Conservation (phyloP, 2,113 vertebrate genomes). For the Sinosuthora webbiana region DNA sequence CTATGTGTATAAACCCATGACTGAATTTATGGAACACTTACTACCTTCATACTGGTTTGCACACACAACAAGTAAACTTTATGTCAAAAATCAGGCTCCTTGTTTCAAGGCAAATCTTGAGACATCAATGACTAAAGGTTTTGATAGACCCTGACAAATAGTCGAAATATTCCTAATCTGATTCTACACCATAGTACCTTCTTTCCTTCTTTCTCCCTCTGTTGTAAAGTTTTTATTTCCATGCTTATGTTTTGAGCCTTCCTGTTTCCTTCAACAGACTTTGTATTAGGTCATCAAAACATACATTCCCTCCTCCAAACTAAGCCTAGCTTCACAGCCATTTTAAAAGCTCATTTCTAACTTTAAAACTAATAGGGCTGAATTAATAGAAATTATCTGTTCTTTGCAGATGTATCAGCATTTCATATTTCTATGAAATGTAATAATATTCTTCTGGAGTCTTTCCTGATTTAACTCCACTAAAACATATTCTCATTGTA, state of each 20-base stretch:
- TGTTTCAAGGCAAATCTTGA: background rate
- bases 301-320: background rate
- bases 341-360: background rate
- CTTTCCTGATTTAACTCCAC: background rate
- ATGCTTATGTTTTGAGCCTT: background rate
- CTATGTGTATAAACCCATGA: background rate
- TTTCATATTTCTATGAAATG: background rate
- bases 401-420: background rate
- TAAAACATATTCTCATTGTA: background rate
- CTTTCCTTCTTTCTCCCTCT: background rate
- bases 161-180: background rate
- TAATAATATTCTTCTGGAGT: background rate
- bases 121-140: background rate
- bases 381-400: background rate
- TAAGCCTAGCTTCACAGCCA: background rate
- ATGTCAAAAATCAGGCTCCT: background rate
- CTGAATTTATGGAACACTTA: background rate
- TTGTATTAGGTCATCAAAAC: background rate
- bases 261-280: background rate
- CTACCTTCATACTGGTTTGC: background rate
- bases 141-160: background rate
- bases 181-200: background rate
- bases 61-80: background rate
- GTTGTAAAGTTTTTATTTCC: background rate
- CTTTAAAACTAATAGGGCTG: background rate